A percentile compares a stretch with the other conserved stretches of the same genome.
phyloP scores from a whole-genome alignment of 2,113 vertebrate genomes.

The Semicossyphus pulcher region DNA sequence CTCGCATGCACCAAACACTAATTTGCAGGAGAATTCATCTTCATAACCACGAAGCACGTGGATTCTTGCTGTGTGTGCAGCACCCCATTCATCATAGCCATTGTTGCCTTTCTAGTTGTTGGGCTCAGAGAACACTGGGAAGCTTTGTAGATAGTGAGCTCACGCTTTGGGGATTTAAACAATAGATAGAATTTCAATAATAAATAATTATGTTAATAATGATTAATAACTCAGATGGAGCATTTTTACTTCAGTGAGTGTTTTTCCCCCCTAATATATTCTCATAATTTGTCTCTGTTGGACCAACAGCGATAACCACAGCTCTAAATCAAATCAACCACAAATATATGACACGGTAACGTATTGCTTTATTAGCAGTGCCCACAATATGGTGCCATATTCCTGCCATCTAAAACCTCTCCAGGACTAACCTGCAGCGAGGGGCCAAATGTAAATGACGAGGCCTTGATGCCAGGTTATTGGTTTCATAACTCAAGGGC shows the following conservation, averaged over 20 bases:
- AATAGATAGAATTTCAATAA: slow-evolving; percentile 11
- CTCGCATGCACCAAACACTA: slow-evolving; percentile 1
- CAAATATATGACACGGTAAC: too few species aligned
- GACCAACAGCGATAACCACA: slow-evolving; percentile 26
- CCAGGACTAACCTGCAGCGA: slow-evolving; percentile 52
- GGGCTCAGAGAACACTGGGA: slow-evolving; percentile 1
- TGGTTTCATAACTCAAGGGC: slow-evolving; percentile 75
- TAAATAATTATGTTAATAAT: slow-evolving; percentile 8
- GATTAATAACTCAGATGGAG: slow-evolving; percentile 55
- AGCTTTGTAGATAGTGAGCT: slow-evolving; percentile 6
- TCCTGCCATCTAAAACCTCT: slow-evolving; percentile 27
- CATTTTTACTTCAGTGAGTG: neutral
- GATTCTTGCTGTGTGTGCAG: slow-evolving; percentile 23
- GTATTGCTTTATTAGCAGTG: slow-evolving; percentile 36
- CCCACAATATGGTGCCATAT: slow-evolving; percentile 38
- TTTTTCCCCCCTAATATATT: neutral
- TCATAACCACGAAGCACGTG: slow-evolving; percentile 28
- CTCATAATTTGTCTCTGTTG: slow-evolving; percentile 16
- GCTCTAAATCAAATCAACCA: slow-evolving; percentile 27
- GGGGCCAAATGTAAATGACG: slow-evolving; percentile 66
- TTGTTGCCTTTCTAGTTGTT: slow-evolving; percentile 36
- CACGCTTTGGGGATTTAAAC: slow-evolving; percentile 11
- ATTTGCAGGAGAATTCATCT: slow-evolving; percentile 46
- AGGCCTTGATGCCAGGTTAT: slow-evolving; percentile 62
- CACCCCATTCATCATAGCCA: slow-evolving; percentile 41